phyloP scores from a whole-genome alignment of 2,113 vertebrate species.

The Tachuris rubrigastra region DNA sequence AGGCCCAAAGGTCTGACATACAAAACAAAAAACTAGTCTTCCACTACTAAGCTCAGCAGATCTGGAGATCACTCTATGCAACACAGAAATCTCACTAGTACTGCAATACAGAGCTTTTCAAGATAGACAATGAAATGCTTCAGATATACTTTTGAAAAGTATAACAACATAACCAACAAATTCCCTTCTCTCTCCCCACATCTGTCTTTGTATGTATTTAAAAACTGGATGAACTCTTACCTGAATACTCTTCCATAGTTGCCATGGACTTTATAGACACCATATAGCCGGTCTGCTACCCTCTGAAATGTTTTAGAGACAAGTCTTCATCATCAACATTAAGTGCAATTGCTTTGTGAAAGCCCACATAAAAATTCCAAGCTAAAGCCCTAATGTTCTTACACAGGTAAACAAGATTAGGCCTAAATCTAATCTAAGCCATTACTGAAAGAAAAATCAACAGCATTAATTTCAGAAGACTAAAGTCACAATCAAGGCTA shows the following conservation, averaged over 20 bases:
- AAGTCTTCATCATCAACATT: constrained; percentile 5
- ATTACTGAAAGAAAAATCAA: not conserved
- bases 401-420: not conserved
- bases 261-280: constrained; percentile 96
- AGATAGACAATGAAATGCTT: not conserved
- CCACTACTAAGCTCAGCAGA: not conserved
- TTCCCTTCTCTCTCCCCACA: not conserved
- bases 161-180: not conserved
- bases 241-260: constrained; percentile 98
- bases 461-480: not conserved
- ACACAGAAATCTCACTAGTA: not conserved
- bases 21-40: not conserved
- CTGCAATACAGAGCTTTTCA: not conserved
- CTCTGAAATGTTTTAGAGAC: constrained; percentile 77
- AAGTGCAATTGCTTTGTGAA: not conserved
- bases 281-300: constrained; percentile 93
- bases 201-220: not conserved
- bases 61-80: not conserved
- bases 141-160: not conserved
- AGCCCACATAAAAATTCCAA: not conserved
- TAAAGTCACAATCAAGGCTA: not conserved
- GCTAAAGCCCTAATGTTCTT: not conserved
- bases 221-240: constrained; percentile 66
- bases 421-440: not conserved
- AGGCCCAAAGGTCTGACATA: not conserved